Percentiles rank a stretch among this genome's conserved stretches.
phyloP scores from a whole-genome alignment of 1,140 invertebrate genomes.

The Proctacanthus coquilletti region DNA sequence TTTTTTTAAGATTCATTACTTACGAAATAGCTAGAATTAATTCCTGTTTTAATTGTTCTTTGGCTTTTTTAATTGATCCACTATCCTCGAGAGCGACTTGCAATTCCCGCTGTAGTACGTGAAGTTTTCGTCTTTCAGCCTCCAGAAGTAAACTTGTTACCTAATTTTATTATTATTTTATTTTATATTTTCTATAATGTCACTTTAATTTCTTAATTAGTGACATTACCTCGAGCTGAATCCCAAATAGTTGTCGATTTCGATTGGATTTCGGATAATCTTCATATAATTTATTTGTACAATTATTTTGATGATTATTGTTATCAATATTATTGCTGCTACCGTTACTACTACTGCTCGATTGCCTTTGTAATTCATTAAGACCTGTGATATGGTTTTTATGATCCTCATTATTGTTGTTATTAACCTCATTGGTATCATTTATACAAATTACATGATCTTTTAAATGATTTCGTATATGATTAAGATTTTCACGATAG shows the following conservation, averaged over 20 bases:
- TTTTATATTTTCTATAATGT: not conserved
- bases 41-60: conserved; percentile 52
- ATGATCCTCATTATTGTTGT: not conserved
- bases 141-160: conserved; percentile 51
- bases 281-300: not conserved
- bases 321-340: not conserved
- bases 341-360: not conserved
- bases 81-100: conserved; percentile 44
- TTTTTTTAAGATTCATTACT: no score
- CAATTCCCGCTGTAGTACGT: conserved; percentile 47
- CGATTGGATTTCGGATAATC: conserved; percentile 16
- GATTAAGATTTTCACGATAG: not conserved
- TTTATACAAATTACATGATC: not conserved
- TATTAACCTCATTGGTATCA: not conserved
- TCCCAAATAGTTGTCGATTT: conserved; percentile 42
- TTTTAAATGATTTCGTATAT: not conserved
- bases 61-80: conserved; percentile 43
- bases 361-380: no score
- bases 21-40: conserved; percentile 49
- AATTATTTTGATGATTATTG: not conserved
- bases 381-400: no score
- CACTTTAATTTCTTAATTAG: no score
- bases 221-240: conserved; percentile 47
- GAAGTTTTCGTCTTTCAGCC: conserved; percentile 47
- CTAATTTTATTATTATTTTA: conserved; percentile 21